Evolutionary conservation across 2,113 vertebrate species (phyloP), one percentile per base, ranked within the genome.

Genomic region (Pithys albifrons): DNA sequence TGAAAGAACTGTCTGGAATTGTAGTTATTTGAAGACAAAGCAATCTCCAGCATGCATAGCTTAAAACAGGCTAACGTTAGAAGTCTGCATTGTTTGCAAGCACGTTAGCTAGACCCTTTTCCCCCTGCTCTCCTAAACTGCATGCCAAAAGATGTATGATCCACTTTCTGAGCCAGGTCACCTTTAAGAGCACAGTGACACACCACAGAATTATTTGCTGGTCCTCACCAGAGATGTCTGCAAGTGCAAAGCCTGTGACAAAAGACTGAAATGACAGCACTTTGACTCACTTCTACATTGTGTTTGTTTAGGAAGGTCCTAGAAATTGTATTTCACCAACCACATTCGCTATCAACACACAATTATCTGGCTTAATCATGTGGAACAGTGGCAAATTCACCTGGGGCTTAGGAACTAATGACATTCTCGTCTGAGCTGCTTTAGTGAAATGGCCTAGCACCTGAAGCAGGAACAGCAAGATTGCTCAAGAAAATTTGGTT

Each of bases 311-410:
- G 99, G 99, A 99, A 99, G 98, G 99, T 98, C 98, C 99, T 98
- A 97, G 99, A 99, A 99, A 99, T 99, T 99, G 99, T 99, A 99
- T 99, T 99, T 99, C 99, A 99, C 99, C 99, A 99, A 99, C 99
- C 99, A 99, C 98, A 99, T 99, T 99, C 98, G 98, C 99, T 99
- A 99, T 99, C 99, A 99, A 99, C 99, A 99, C 99, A 99, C 99
- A 99, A 99, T 99, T 99, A 99, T 99, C 99, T 99, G 99, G 99
- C 98, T 99, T 99, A 99, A 99, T 99, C 99, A 99, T 99, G 99
- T 99, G 99, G 99, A 99, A 99, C 99, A 99, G 99, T 99, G 99
- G 99, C 98, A 99, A 99, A 99, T 99, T 99, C 99, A 99, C 99
- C 99, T 99, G 99, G 99, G 99, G 99, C 99, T 99, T 99, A 99